Base-by-base conservation (phyloP, 2,113 vertebrate species). In the Opisthocomus hoazin region DNA sequence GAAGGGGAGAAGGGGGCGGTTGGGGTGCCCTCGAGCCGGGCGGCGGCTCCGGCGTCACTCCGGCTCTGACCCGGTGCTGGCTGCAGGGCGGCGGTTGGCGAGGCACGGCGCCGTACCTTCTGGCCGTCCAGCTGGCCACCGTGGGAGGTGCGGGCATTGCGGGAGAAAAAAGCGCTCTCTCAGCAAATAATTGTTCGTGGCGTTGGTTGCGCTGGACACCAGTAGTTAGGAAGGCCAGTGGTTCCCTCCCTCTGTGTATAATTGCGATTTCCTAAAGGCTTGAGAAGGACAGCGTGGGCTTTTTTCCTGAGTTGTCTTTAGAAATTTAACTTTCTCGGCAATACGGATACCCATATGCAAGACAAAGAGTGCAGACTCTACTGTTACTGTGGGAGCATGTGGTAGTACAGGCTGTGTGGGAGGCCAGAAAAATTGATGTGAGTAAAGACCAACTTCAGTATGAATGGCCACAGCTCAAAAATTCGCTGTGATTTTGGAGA, bases 51-150 rank as follows among this genome's bases (percentile, higher is more conserved):
- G 0, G 1, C 4, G 3, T 76, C 15, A 0, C n/a, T n/a, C n/a
- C 1, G 5, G 29, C 1, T 0, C 18, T 30, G 57, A 46, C 39
- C 19, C 29, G 2, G 0, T 13, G 64, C 46, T 32, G 2, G 9
- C 48, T 13, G 0, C 26, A 13, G 70, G 66, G 68, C 6, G 0
- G 37, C n/a, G 2, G 26, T 10, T 26, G 32, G 37, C 0, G 3
- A 34, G 36, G 37, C 8, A 1, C 5, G 4, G 20, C 3, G 26
- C 27, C 3, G 0, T 15, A 37, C 41, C 51, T 57, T 51, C 4
- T 3, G 13, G 46, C n/a, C 36, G 27, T 10, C 50, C 9, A 3
- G 32, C 60, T 54, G 61, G 61, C 20, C 43, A 12, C 37, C 0
- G 2, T 43, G 51, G 83, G 56, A 66, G 48, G 21, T 43, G 64